Conservation (phyloP, 2,113 vertebrate genomes). For the Colossoma macropomum region DNA sequence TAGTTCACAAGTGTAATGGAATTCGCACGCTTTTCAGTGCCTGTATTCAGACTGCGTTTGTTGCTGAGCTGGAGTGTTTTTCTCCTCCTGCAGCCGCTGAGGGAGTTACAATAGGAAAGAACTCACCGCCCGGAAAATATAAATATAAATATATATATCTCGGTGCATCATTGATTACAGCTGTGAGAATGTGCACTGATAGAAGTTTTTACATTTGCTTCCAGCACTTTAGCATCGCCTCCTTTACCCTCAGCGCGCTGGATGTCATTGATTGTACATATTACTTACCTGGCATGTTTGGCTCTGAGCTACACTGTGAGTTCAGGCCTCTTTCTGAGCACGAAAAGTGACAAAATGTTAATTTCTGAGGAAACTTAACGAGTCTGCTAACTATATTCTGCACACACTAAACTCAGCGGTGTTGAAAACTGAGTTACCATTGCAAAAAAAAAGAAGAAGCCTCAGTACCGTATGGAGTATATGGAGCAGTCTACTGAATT, state of each 20-base stretch:
- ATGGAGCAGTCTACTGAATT: too few species aligned
- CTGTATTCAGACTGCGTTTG: constrained; percentile 81
- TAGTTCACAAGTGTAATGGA: constrained; percentile 95
- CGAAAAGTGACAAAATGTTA: neutral
- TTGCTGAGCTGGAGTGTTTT: constrained; percentile 88
- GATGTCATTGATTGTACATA: neutral
- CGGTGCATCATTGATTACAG: constrained; percentile 44
- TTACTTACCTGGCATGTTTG: constrained; percentile 9
- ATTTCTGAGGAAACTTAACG: neutral
- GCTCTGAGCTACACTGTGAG: neutral
- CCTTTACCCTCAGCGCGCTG: neutral
- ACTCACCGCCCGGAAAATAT: constrained; percentile 17
- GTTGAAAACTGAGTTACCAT: too few species aligned
- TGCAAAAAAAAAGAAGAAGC: too few species aligned
- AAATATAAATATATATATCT: constrained; percentile 12
- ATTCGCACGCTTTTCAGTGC: constrained; percentile 87
- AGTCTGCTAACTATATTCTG: neutral
- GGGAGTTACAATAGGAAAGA: constrained; percentile 33
- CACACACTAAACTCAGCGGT: too few species aligned
- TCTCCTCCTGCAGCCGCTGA: constrained; percentile 65
- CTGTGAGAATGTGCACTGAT: constrained; percentile 26
- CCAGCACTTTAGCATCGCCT: neutral
- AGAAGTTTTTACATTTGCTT: constrained; percentile 4
- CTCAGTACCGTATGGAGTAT: too few species aligned
- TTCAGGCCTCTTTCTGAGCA: constrained; percentile 1